These are phyloP conservation scores for Otocyon megalotis DNA, from an alignment of 2,113 vertebrate genomes.

Conservation along the genomic window DNA sequence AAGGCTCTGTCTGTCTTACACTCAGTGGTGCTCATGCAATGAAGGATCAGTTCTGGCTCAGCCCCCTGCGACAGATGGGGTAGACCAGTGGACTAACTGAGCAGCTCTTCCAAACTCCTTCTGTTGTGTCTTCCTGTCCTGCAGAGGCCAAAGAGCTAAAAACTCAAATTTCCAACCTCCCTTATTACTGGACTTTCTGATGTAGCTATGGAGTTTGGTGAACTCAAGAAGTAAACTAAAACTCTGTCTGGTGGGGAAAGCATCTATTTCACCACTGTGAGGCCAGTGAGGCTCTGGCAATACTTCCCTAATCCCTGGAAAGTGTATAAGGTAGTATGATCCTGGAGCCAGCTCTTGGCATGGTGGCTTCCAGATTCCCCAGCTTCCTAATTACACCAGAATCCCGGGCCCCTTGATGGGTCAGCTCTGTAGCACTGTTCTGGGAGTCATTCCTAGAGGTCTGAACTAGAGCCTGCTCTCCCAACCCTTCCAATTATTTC, in stretches of 20 bases:
- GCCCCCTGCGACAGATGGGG: background rate
- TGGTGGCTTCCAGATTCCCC: background rate
- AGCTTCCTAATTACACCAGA: background rate
- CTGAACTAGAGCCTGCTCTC: background rate
- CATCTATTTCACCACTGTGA: background rate
- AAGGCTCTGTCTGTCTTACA: background rate
- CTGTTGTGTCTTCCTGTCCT: background rate
- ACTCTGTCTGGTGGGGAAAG: background rate
- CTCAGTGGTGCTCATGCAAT: background rate
- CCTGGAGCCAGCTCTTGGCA: background rate
- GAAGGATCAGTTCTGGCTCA: background rate
- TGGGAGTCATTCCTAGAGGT: background rate
- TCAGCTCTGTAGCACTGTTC: background rate
- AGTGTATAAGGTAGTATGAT: background rate
- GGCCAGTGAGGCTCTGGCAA: background rate
- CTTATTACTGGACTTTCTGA: background rate
- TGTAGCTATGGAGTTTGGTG: background rate
- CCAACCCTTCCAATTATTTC: background rate
- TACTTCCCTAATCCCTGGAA: background rate
- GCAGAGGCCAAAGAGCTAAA: background rate
- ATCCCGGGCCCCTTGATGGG: background rate
- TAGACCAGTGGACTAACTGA: background rate
- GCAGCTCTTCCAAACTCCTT: background rate
- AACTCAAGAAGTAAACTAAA: background rate
- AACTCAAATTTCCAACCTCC: background rate